These are phyloP conservation scores for Felis catus DNA, from an alignment of 2,113 vertebrate species.

Conservation along the genomic window F.catus_Fca126_mat1.0 CM031412.1:29650001-29650500, in stretches of 20 bases:
- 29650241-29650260: background rate
- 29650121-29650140: background rate
- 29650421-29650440: background rate
- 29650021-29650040: background rate
- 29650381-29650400: rapidly evolving
- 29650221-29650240: background rate
- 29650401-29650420: background rate
- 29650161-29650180: background rate
- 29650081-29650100: background rate
- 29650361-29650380: background rate
- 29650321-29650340: background rate
- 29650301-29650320: background rate
- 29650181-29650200: background rate
- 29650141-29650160: background rate
- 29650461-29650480: background rate
- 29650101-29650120: background rate
- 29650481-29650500: background rate
- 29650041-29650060: background rate
- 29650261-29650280: background rate
- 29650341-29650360: background rate
- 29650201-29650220: background rate
- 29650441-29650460: background rate
- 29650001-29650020: background rate
- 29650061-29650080: background rate
- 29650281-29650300: background rate